Conservation (phyloP, 2,113 vertebrate genomes). For the Scomber japonicus region DNA sequence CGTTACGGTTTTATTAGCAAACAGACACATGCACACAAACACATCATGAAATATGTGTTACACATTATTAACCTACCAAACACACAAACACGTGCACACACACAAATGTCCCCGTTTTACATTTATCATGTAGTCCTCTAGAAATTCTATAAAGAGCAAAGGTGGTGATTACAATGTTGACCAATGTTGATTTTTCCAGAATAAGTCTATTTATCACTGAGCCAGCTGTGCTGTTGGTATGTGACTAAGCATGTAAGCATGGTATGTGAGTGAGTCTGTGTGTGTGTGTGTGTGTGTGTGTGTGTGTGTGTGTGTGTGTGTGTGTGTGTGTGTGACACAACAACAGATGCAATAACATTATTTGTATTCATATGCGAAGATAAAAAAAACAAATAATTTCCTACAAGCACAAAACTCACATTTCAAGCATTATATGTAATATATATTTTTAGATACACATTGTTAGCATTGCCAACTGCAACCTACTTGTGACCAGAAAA, state of each 20-base stretch:
- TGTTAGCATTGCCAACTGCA: no score
- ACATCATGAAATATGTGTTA: constrained; percentile 12
- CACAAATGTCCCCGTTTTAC: constrained; percentile 90
- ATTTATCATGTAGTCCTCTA: constrained; percentile 93
- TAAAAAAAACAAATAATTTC: no score
- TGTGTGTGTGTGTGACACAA: neutral
- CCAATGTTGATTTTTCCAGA: constrained; percentile 94
- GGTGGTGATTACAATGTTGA: constrained; percentile 94
- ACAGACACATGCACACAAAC: constrained; percentile 27
- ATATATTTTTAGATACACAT: no score
- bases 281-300: constrained; percentile 1
- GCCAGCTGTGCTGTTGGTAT: constrained; percentile 73
- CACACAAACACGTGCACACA: constrained; percentile 28
- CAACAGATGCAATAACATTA: neutral
- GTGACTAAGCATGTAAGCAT: neutral
- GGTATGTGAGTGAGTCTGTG: constrained; percentile 7
- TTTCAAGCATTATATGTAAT: neutral
- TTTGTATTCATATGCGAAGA: neutral
- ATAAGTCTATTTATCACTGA: constrained; percentile 93
- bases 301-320: neutral
- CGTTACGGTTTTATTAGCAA: constrained; percentile 90
- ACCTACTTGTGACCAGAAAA: no score
- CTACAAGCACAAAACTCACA: neutral
- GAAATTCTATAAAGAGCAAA: constrained; percentile 96
- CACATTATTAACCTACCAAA: constrained; percentile 5